Conservation (phyloP, 2,113 vertebrate genomes). For the Vanacampus margaritifer region DNA sequence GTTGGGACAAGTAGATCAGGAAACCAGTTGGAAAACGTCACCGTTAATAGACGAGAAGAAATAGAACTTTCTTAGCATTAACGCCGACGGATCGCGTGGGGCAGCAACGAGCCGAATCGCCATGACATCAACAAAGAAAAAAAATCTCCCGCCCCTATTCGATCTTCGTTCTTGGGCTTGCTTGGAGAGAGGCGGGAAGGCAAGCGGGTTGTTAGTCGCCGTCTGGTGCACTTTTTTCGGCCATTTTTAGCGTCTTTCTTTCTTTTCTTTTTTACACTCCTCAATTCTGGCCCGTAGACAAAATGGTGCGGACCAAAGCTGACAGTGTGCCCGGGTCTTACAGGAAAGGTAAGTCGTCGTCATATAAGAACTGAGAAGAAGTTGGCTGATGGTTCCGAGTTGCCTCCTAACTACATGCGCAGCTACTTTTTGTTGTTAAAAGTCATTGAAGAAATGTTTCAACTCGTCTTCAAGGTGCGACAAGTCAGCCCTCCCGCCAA, state of each 20-base stretch:
- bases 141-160: conserved; percentile 42
- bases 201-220: background rate
- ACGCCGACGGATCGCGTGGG: rapidly evolving
- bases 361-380: background rate
- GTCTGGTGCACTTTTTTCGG: background rate
- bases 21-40: too few species aligned
- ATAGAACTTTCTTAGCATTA: background rate
- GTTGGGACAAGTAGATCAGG: too few species aligned
- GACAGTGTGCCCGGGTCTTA: conserved; percentile 67
- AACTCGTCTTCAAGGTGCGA: background rate
- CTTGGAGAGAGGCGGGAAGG: conserved; percentile 55
- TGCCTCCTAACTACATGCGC: too few species aligned
- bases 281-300: background rate
- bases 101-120: rapidly evolving
- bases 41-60: too few species aligned
- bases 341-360: conserved; percentile 61
- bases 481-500: too few species aligned
- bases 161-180: too few species aligned
- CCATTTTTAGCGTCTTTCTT: background rate
- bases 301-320: conserved; percentile 73
- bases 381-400: background rate
- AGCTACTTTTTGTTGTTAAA: too few species aligned
- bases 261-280: background rate
- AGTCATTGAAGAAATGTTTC: background rate
- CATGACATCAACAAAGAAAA: conserved; percentile 28